Percentiles rank a stretch among this genome's conserved stretches.
Conservation (phyloP, 2,797 vertebrate species). For the Enteromius trimaculatus region DNA sequence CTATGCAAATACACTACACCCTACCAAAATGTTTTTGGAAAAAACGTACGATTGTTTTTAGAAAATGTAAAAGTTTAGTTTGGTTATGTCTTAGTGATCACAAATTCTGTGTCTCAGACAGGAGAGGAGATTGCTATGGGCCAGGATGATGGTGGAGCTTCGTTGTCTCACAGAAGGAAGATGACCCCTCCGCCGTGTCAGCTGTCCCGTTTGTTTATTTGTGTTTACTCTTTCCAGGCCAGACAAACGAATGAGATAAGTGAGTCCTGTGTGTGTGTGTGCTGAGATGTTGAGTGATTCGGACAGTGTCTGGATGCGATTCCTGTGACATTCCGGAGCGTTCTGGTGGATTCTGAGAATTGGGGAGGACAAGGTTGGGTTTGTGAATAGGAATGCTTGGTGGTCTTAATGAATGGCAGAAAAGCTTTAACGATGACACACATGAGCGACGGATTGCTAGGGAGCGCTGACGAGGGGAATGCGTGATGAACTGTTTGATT, state of each 20-base stretch:
- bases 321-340: constrained; percentile 45
- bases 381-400: constrained; percentile 52
- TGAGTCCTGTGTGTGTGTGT: background rate
- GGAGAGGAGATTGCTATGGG: background rate
- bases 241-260: constrained; percentile 24
- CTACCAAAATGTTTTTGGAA: background rate
- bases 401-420: constrained; percentile 30
- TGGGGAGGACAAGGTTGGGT: constrained; percentile 47
- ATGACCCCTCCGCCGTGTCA: background rate
- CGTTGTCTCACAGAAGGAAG: background rate
- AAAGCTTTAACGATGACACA: constrained; percentile 48
- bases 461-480: constrained; percentile 18
- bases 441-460: constrained; percentile 21
- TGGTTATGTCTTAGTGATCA: background rate
- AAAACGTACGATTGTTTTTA: background rate
- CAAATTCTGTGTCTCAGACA: background rate
- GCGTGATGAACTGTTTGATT: constrained; percentile 33
- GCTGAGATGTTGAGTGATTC: constrained; percentile 17
- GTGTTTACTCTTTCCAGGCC: constrained; percentile 45
- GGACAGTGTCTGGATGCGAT: constrained; percentile 1
- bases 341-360: constrained; percentile 30
- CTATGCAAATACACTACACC: background rate
- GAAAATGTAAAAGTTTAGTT: background rate
- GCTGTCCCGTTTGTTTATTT: constrained; percentile 35
- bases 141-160: background rate